Conservation (phyloP, 2,888 invertebrate genomes). For the Atrina japonica region DNA sequence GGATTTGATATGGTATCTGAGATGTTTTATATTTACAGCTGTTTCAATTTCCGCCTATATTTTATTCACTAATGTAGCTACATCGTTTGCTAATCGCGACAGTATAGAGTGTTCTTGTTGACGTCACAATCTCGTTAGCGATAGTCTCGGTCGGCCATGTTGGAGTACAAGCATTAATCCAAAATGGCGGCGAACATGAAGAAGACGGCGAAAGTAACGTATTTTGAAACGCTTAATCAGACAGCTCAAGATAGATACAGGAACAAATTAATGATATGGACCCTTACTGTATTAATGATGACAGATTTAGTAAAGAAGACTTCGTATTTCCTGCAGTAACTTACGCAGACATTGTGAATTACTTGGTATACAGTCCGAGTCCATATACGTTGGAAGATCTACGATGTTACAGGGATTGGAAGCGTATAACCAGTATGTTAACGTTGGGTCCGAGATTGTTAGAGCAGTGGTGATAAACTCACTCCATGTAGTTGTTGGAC, state of each 20-base stretch:
- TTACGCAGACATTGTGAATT: slow-evolving; percentile 16
- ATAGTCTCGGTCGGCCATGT: not conserved
- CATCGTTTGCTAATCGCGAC: too few species aligned
- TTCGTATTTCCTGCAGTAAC: not conserved
- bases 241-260: not conserved
- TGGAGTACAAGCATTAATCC: not conserved
- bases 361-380: too few species aligned
- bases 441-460: not conserved
- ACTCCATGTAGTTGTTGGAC: not conserved
- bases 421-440: slow-evolving; percentile 18
- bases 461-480: not conserved
- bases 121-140: too few species aligned
- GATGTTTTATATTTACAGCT: too few species aligned
- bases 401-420: slow-evolving; percentile 4
- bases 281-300: not conserved
- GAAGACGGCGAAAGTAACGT: too few species aligned
- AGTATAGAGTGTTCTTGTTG: too few species aligned
- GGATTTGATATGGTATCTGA: too few species aligned
- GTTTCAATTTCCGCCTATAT: too few species aligned
- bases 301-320: not conserved
- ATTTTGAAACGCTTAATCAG: not conserved
- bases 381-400: slow-evolving; percentile 9
- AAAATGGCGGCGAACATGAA: too few species aligned
- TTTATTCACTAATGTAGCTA: too few species aligned
- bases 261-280: not conserved